Evolutionary conservation across 2,113 vertebrate species (phyloP).

Genomic region (Himantopus leucocephalus): DNA sequence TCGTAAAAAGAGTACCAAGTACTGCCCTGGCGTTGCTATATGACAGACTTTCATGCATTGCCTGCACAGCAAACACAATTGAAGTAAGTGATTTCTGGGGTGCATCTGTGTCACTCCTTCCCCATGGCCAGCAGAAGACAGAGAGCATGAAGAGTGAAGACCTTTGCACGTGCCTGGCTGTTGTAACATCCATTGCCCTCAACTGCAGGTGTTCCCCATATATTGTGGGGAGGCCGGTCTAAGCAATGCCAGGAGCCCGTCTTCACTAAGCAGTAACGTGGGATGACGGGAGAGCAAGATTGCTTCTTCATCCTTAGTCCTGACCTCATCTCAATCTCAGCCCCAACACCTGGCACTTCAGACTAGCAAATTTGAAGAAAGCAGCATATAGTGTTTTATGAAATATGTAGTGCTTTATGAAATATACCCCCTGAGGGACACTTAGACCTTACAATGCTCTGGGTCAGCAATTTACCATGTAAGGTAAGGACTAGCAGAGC

Average conservation of each 20-base stretch:
- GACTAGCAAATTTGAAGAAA: not conserved
- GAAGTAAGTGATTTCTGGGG: not conserved
- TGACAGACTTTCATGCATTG: too few relatives aligned
- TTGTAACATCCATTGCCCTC: too few relatives aligned
- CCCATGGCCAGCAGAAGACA: not conserved
- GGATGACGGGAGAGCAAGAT: not conserved
- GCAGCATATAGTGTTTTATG: not conserved
- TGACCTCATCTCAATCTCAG: not conserved
- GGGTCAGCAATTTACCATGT: not conserved
- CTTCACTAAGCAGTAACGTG: not conserved
- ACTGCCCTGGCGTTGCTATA: not conserved
- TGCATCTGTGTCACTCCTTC: not conserved
- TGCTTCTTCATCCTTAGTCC: not conserved
- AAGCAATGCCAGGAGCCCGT: not conserved
- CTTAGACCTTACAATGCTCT: not conserved
- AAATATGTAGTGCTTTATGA: not conserved
- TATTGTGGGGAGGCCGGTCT: rapidly evolving
- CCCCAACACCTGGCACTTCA: not conserved
- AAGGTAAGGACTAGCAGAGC: not conserved
- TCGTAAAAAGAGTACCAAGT: not conserved
- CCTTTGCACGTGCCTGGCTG: not conserved
- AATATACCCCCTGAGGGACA: not conserved
- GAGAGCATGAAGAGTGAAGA: not conserved
- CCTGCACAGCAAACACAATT: not conserved
- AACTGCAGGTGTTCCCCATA: not conserved